A percentile compares a stretch with the other conserved stretches of the same genome.
These are phyloP conservation scores for Irena cyanogastra DNA, from an alignment of 2,113 vertebrate species.

Conservation along the genomic window DNA sequence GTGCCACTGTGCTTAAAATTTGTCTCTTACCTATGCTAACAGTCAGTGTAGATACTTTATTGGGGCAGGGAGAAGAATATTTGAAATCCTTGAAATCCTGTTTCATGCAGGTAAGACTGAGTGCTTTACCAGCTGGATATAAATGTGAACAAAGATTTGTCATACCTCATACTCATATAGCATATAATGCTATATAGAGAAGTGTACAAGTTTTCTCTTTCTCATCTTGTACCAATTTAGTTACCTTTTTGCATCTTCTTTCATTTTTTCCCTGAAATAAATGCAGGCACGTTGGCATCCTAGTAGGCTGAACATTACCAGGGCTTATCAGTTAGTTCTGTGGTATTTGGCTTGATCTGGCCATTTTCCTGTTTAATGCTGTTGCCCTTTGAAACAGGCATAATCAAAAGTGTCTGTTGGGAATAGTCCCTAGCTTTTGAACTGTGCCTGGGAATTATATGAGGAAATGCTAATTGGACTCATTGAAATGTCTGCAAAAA, in stretches of 20 bases:
- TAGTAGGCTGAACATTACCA: not conserved
- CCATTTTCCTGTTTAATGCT: not conserved
- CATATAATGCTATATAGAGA: too few species aligned
- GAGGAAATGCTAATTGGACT: not conserved
- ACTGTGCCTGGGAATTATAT: not conserved
- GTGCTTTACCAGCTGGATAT: not conserved
- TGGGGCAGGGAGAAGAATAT: not conserved
- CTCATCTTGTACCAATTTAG: not conserved
- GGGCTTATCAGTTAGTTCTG: not conserved
- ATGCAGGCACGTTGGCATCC: not conserved
- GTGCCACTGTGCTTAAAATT: not conserved
- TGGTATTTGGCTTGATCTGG: not conserved
- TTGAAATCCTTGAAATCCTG: not conserved
- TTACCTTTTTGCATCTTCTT: not conserved
- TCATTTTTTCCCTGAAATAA: not conserved
- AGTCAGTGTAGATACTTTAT: not conserved
- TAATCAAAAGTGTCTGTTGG: not conserved
- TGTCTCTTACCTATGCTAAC: not conserved
- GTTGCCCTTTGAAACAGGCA: not conserved
- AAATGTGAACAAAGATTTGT: not conserved
- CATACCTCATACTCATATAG: too few species aligned
- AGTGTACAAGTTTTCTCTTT: not conserved
- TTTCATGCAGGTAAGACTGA: not conserved
- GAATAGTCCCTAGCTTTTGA: not conserved
- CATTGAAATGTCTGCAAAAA: not conserved